Conservation (phyloP, 2,113 vertebrate genomes). For the Callaeas wilsoni region DNA sequence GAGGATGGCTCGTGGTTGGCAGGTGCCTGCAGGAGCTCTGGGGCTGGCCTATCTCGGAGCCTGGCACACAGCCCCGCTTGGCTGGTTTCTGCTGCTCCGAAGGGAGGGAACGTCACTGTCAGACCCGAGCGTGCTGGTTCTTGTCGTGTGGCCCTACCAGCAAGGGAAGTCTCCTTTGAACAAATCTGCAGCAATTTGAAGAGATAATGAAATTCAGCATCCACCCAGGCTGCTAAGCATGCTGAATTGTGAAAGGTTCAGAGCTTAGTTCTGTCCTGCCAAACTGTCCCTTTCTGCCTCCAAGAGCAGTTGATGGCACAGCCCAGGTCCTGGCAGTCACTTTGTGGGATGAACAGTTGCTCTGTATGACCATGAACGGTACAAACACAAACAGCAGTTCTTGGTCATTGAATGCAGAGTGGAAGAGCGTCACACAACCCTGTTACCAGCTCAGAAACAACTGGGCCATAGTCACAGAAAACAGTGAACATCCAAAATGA, state of each 20-base stretch:
- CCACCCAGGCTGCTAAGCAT: slow-evolving; percentile 8
- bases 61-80: slow-evolving; percentile 6
- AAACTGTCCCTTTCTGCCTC: background rate
- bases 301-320: background rate
- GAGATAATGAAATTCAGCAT: slow-evolving; percentile 38
- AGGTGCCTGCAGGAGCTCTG: slow-evolving; percentile 39
- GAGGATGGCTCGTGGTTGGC: slow-evolving; percentile 35
- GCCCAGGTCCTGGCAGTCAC: background rate
- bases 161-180: slow-evolving; percentile 33
- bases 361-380: background rate
- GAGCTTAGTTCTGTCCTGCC: background rate
- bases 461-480: background rate
- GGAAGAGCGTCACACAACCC: background rate
- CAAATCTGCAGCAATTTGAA: slow-evolving; percentile 21
- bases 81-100: background rate
- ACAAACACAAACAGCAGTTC: background rate
- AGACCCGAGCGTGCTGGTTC: slow-evolving; percentile 35
- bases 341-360: accelerated
- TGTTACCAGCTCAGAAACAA: background rate
- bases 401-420: background rate
- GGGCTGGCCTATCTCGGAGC: background rate
- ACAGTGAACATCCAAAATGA: background rate
- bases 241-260: background rate
- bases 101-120: slow-evolving; percentile 16
- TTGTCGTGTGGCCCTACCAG: slow-evolving; percentile 17